Conservation (phyloP, 1,140 invertebrate species). For the Pseudoatta argentina region DNA sequence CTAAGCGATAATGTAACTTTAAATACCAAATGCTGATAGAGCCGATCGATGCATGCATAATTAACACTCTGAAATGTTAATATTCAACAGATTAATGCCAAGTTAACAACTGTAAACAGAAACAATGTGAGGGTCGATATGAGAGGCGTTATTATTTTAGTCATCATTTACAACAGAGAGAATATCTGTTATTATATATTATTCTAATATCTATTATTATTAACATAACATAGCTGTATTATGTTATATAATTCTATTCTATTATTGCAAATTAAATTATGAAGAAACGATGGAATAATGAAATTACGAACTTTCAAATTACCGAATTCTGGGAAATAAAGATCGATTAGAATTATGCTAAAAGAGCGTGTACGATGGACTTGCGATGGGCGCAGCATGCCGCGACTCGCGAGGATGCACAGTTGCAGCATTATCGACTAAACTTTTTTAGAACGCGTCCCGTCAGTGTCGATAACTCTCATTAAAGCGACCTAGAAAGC, state of each 20-base stretch:
- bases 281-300: neutral
- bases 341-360: neutral
- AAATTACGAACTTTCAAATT: neutral
- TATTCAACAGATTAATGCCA: neutral
- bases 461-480: conserved; percentile 48
- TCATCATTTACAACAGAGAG: neutral
- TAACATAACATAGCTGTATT: neutral
- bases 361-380: neutral
- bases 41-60: neutral
- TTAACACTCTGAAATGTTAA: neutral
- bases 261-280: neutral
- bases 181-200: neutral
- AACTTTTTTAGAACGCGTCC: conserved; percentile 59
- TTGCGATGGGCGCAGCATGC: conserved; percentile 6
- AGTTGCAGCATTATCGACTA: conserved; percentile 58
- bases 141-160: neutral
- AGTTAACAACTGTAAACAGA: neutral
- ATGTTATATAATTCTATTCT: neutral
- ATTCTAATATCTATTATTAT: neutral
- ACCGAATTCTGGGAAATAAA: neutral
- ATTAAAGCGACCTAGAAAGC: conserved; percentile 62
- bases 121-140: neutral
- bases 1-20: neutral
- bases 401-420: conserved; percentile 31
- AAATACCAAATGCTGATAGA: neutral